phyloP scores from a whole-genome alignment of 2,113 vertebrate species.

The Paramisgurnus dabryanus region DNA sequence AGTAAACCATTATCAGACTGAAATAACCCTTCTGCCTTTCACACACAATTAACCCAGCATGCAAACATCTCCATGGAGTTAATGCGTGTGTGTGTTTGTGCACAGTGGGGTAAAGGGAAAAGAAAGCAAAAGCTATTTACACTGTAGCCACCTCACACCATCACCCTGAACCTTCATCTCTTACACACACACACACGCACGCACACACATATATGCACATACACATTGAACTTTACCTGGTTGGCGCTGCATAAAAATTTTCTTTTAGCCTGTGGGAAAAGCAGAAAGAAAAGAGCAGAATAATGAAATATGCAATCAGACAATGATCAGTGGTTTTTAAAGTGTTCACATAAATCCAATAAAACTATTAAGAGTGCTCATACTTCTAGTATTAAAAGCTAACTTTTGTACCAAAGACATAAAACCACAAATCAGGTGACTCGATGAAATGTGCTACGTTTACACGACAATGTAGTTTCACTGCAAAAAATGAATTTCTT shows the following conservation, averaged over 20 bases:
- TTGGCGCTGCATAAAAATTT: constrained; percentile 59
- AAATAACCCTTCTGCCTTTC: constrained; percentile 31
- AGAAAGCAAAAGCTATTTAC: constrained; percentile 12
- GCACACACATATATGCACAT: constrained; percentile 10
- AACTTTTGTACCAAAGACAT: no score
- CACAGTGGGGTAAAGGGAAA: constrained; percentile 13
- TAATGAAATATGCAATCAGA: neutral
- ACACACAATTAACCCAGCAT: constrained; percentile 41
- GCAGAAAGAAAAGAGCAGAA: constrained; percentile 14
- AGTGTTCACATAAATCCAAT: no score
- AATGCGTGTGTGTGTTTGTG: constrained; percentile 3
- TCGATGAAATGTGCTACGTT: no score
- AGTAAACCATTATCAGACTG: constrained; percentile 7
- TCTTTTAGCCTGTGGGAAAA: constrained; percentile 69
- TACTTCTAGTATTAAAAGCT: no score
- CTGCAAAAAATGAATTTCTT: no score
- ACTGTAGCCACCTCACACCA: neutral
- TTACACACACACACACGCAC: constrained; percentile 25
- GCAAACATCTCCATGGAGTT: constrained; percentile 36
- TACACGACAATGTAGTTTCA: no score
- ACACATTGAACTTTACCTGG: constrained; percentile 66
- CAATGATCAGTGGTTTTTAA: neutral
- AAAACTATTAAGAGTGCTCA: no score
- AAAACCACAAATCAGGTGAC: no score
- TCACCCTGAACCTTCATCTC: constrained; percentile 3